Base-by-base conservation (phyloP, 1,140 invertebrate genomes). In the Armadillidium nasatum region DNA sequence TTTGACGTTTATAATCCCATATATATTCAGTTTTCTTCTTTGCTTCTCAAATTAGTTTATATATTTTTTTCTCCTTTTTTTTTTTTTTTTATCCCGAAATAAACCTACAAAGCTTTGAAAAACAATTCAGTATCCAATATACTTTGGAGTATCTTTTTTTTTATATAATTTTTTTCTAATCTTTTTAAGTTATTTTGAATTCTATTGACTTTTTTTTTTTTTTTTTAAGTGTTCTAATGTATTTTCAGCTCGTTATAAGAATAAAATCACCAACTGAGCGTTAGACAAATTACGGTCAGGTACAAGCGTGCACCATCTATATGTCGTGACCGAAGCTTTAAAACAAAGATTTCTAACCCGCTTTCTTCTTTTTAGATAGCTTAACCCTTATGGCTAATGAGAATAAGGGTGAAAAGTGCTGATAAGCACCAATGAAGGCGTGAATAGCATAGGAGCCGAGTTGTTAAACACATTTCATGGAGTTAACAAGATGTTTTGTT, bases 391-490 rank as follows among this genome's bases (percentile, higher is more conserved):
- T 60, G 19, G 11, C 7, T 19, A 13, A 15, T 60, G 50, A 60
- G 19, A 60, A 60, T 13, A 60, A 7, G 50, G 50, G 11, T 60
- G 50, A 60, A 60, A 60, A 60, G 50, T 19, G 19, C 11, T 60
- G 50, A 60, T 15, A 60, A 15, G 50, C 19, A 60, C 50, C 50
- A 4, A 3, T 60, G 19, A 60, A 60, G 50, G 50, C 50, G 50
- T 60, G 50, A 60, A 60, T 60, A 60, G 50, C 50, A 13, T 60
- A 19, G 50, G 50, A 60, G 50, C 50, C 19, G 50, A 60, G 19
- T 60, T 60, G 50, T 60, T 60, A 60, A 60, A 60, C 50, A 60
- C 50, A 60, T 60, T 60, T 60, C 50, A 60, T 60, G 50, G 19
- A 60, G 50, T 60, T 60, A 60, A 60, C 50, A 60, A 60, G 50